These are phyloP conservation scores for Vanessa cardui DNA, from an alignment of 2,888 invertebrate species.

Conservation along the genomic window DNA sequence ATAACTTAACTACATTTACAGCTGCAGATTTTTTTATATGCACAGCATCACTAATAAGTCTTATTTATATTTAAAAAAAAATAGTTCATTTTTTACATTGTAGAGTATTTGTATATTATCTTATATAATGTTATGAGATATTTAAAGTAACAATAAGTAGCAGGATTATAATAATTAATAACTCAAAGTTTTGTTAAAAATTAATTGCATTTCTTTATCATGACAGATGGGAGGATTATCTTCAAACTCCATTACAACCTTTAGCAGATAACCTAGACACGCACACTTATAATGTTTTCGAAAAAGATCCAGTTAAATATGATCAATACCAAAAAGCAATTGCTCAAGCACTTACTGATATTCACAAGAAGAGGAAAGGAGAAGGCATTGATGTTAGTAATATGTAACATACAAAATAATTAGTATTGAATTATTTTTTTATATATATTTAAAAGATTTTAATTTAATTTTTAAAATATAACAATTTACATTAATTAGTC, in stretches of 20 bases:
- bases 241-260: constrained; percentile 96
- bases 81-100: no score
- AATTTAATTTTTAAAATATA: no score
- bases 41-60: no score
- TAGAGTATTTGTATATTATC: no score
- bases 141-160: background rate
- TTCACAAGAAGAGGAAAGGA: constrained; percentile 55
- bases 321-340: constrained; percentile 93
- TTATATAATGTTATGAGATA: background rate
- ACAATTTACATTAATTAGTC: no score
- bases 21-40: no score
- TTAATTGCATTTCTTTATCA: background rate
- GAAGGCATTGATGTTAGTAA: constrained; percentile 29
- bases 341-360: constrained; percentile 85
- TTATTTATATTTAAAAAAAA: no score
- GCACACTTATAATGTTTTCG: constrained; percentile 98
- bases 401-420: background rate
- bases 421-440: background rate
- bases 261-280: constrained; percentile 97
- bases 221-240: constrained; percentile 93
- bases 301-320: constrained; percentile 98
- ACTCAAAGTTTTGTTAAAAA: background rate
- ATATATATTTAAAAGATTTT: background rate
- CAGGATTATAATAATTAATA: no score
- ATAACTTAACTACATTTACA: background rate